Evolutionary conservation across 2,113 vertebrate species (phyloP), one percentile per base, ranked within the genome.

Genomic region (Dipodomys merriami): DNA sequence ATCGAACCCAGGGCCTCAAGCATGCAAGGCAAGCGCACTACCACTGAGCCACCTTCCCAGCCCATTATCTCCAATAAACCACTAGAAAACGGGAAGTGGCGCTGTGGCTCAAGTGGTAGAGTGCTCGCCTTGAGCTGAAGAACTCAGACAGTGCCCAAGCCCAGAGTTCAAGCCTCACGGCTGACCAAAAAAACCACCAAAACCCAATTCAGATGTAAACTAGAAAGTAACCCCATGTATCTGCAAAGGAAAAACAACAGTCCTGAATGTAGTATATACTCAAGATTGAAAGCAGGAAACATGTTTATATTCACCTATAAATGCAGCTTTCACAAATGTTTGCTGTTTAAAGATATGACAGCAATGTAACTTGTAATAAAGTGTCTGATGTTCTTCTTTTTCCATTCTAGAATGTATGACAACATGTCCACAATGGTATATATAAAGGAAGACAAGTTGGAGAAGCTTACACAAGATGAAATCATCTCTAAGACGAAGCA

Each of bases 391-490:
- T 64, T 64, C 23, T 62, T 30, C 64, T 33, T 27, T 35, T 19
- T 82, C 30, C 2, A 1, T 94, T 95, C 62, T 97, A 99, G 99
- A 97, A 99, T 99, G 99, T 98, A 99, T 98, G 99, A 99, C 99
- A 99, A 98, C 99, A 99, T 99, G 99, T 99, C 99, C 98, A 99
- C 99, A 83, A 99, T 99, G 99, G 99, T 99, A 98, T 99, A 98
- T 91, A 98, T 99, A 98, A 99, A 99, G 98, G 99, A 99, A 98
- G 99, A 99, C 94, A 98, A 98, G 72, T 98, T 98, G 94, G 99
- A 99, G 98, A 99, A 99, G 95, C 98, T 99, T 67, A 99, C 99
- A 25, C 99, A 99, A 98, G 99, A 99, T 95, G 99, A 99, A 97
- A 99, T 99, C 91, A 99, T 99, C 94, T 99, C 98, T 35, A 98